Conservation (phyloP, 2,888 invertebrate species). For the Keiferia lycopersicella region DNA sequence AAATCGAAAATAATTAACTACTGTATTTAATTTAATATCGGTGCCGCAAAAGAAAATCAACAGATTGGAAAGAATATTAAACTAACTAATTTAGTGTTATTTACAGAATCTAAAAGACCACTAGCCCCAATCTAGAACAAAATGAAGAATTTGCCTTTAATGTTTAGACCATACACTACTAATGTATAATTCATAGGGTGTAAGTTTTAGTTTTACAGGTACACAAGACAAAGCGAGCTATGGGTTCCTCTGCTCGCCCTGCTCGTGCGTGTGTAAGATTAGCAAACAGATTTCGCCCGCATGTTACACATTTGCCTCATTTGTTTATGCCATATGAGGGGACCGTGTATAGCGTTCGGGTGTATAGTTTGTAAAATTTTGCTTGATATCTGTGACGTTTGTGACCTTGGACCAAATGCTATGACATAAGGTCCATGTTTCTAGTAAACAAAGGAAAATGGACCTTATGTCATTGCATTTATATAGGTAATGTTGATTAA, state of each 20-base stretch:
- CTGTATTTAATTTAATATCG: not conserved
- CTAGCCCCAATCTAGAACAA: too few relatives aligned
- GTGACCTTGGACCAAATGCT: too few relatives aligned
- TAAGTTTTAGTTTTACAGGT: constrained; percentile 68
- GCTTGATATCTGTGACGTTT: too few relatives aligned
- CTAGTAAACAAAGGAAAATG: too few relatives aligned
- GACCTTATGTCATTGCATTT: too few relatives aligned
- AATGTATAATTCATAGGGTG: constrained; percentile 60
- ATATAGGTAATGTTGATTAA: too few relatives aligned
- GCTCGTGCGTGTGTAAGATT: constrained; percentile 50
- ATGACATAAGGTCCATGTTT: too few relatives aligned
- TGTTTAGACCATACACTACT: constrained; percentile 35
- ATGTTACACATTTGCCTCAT: not conserved
- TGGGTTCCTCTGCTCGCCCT: constrained; percentile 46
- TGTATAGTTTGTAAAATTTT: not conserved
- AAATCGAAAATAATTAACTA: not conserved
- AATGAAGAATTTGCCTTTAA: too few relatives aligned
- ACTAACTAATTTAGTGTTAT: too few relatives aligned
- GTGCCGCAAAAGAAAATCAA: not conserved
- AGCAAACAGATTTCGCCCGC: constrained; percentile 34
- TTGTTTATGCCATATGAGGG: not conserved
- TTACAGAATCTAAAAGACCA: too few relatives aligned
- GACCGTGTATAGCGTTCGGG: not conserved
- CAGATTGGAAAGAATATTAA: too few relatives aligned
- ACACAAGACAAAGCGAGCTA: constrained; percentile 53